A percentile compares a stretch with the other conserved stretches of the same genome.
phyloP scores from a whole-genome alignment of 2,888 invertebrate species.

The Pristionchus entomophagus region DNA sequence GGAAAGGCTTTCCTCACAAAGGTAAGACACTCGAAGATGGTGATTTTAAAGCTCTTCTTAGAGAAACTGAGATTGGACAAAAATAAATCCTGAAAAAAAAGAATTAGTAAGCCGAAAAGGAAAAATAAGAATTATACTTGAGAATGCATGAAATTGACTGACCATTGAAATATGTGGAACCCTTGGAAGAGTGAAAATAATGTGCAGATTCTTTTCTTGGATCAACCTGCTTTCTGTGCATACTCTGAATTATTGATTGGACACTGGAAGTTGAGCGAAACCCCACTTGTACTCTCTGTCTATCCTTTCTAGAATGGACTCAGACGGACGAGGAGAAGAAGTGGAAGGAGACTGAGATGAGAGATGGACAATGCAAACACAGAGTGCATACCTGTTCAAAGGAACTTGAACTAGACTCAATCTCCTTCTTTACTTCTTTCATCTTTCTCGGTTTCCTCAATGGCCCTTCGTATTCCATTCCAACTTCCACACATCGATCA shows the following conservation, averaged over 20 bases:
- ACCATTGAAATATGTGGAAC: background rate
- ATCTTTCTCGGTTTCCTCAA: background rate
- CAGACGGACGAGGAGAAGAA: background rate
- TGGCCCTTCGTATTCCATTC: slow-evolving; percentile 24
- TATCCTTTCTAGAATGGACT: background rate
- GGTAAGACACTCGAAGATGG: background rate
- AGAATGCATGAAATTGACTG: too few species aligned
- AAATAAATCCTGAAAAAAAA: background rate
- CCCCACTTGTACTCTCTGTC: slow-evolving; percentile 15
- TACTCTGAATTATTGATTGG: background rate
- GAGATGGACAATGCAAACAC: background rate
- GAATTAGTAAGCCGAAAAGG: too few species aligned
- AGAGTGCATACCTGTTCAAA: background rate
- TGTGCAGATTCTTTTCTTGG: slow-evolving; percentile 12
- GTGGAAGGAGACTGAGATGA: background rate
- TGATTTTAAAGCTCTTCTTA: slow-evolving; percentile 2
- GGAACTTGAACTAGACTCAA: background rate
- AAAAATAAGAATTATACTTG: too few species aligned
- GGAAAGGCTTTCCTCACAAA: background rate
- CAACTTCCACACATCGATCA: slow-evolving; percentile 8
- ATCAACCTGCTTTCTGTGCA: background rate
- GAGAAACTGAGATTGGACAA: background rate
- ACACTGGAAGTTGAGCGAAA: background rate
- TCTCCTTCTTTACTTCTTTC: background rate
- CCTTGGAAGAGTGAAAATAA: background rate